phyloP scores from a whole-genome alignment of 1,140 invertebrate species.

The Drosophila leontia region DNA sequence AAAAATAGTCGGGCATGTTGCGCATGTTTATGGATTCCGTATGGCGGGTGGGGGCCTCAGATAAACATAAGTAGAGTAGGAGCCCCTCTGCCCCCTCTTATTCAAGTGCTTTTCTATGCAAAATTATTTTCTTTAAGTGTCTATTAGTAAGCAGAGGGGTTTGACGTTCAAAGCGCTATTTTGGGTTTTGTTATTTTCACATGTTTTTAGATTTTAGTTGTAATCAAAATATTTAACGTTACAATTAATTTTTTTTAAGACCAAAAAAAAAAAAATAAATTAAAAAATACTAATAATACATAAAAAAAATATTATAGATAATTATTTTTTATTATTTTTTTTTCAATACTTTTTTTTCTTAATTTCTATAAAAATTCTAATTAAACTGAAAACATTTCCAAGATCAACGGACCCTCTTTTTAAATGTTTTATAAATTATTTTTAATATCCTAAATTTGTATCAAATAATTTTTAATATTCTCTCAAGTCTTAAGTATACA shows the following conservation, averaged over 20 bases:
- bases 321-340: too few relatives aligned
- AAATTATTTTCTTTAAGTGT: conserved; percentile 11
- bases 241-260: too few relatives aligned
- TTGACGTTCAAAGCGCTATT: too few relatives aligned
- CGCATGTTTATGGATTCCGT: conserved; percentile 37
- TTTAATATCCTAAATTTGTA: neutral
- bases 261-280: too few relatives aligned
- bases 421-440: too few relatives aligned
- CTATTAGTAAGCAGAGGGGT: conserved; percentile 1
- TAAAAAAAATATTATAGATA: too few relatives aligned
- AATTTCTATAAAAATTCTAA: too few relatives aligned
- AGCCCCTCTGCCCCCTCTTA: neutral
- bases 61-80: conserved; percentile 17
- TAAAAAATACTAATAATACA: too few relatives aligned
- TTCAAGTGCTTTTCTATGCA: conserved; percentile 8
- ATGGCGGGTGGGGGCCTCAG: conserved; percentile 1
- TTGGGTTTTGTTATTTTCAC: too few relatives aligned
- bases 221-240: too few relatives aligned
- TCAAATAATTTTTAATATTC: neutral
- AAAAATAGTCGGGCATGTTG: conserved; percentile 74
- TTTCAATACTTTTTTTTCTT: too few relatives aligned
- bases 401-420: neutral
- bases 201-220: too few relatives aligned
- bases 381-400: neutral
- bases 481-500: neutral